Evolutionary conservation across 2,113 vertebrate species (phyloP).

Genomic region (Sceloporus tristichus): DNA sequence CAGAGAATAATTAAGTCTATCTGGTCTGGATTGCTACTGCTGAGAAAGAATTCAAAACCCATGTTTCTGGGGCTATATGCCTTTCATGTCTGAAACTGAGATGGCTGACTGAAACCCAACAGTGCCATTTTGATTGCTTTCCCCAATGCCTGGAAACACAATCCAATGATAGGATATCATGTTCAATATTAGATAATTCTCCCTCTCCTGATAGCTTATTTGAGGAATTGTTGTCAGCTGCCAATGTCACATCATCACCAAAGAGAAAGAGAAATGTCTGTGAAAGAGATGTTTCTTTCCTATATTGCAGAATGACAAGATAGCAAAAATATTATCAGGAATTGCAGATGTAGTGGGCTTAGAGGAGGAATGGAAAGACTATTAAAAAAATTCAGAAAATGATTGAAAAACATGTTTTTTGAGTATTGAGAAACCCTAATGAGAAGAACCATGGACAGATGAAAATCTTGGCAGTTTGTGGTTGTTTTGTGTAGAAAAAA

Average conservation of each 20-base stretch:
- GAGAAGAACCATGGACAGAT: too few species aligned
- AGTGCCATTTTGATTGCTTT: conserved; percentile 39
- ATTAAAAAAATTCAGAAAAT: too few species aligned
- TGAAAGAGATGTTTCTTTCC: background rate
- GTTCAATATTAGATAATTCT: background rate
- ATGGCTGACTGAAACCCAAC: background rate
- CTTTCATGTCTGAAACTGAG: conserved; percentile 34
- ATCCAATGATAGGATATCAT: conserved; percentile 2
- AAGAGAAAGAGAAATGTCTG: background rate
- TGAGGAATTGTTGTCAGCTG: conserved; percentile 36
- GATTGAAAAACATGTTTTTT: too few species aligned
- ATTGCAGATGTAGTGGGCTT: conserved; percentile 41
- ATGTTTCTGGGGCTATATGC: conserved; percentile 3
- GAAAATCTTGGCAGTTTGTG: too few species aligned
- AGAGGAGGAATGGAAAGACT: background rate
- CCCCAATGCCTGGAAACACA: background rate
- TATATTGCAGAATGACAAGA: conserved; percentile 1
- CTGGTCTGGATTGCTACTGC: background rate
- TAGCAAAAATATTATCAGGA: conserved; percentile 47
- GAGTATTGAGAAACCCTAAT: too few species aligned
- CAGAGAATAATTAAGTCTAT: background rate
- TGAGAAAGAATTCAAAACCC: conserved; percentile 42
- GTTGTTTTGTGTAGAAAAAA: too few species aligned
- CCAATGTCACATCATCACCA: conserved; percentile 43
- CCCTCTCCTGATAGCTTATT: conserved; percentile 6